Evolutionary conservation across 2,113 vertebrate genomes (phyloP).

Genomic region (Progne subis): DNA sequence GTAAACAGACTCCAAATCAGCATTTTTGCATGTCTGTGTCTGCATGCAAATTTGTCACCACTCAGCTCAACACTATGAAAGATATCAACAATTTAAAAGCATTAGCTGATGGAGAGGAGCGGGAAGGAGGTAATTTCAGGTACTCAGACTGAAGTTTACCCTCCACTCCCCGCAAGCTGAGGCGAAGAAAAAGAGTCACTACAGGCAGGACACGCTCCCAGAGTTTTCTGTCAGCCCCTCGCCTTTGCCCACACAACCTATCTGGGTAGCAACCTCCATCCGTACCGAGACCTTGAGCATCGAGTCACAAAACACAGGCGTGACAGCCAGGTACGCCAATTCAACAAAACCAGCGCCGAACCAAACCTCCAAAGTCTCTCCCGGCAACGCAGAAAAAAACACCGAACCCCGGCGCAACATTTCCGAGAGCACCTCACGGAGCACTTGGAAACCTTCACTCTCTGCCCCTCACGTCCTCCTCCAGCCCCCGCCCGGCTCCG

Average conservation of each 20-base stretch:
- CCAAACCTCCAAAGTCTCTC: background rate
- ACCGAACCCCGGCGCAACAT: background rate
- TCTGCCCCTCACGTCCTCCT: background rate
- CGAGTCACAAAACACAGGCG: background rate
- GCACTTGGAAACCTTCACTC: background rate
- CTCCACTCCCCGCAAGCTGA: background rate
- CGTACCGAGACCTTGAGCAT: background rate
- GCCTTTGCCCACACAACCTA: background rate
- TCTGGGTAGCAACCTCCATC: background rate
- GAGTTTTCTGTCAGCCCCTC: background rate
- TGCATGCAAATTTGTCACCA: background rate
- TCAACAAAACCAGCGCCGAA: background rate
- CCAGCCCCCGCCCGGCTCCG: background rate
- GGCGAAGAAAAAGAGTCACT: background rate
- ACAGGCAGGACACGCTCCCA: background rate
- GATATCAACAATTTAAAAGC: background rate
- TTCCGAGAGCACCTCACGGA: background rate
- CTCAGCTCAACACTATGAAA: background rate
- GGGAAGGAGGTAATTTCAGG: background rate
- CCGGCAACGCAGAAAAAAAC: background rate
- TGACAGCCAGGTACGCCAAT: background rate
- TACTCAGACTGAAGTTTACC: constrained; percentile 48
- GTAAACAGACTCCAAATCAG: background rate
- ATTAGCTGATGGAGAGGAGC: background rate
- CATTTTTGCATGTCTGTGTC: background rate